Base-by-base conservation (phyloP, 1,140 invertebrate species). In the Camponotus floridanus region DNA sequence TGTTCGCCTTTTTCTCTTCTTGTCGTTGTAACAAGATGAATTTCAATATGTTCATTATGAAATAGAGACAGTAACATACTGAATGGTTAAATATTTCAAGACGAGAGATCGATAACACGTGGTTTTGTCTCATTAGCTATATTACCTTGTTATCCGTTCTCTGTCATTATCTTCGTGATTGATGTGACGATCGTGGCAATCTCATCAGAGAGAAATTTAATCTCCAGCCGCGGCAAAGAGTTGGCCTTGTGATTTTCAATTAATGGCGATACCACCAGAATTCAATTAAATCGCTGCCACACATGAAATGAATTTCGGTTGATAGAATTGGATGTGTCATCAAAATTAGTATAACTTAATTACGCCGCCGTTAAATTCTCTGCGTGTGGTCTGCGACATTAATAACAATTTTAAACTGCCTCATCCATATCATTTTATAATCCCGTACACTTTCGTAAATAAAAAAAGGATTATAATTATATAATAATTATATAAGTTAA, bases 21-120 rank as follows among this genome's bases (percentile, higher is more conserved):
- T 31, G 18, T 83, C 39, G 18, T 61, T 73, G 39, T 81, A 83
- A 4, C 21, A 33, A 13, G 11, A 13, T 73, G 26, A 83, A 83
- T 83, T 83, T 83, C 79, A 73, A 73, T 83, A 83, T 83, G 18
- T 81, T 26, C 26, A 62, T 83, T 83, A 73, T 73, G 18, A 83
- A 83, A 83, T 61, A 1, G 48, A 62, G 8, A 26, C 7, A 83
- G 61, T 62, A 83, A 83, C 6, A 48, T 45, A 45, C 8, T 33
- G 36, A 81, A 51, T 51, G 15, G 0, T 61, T 9, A 73, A 81
- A 81, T 45, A 68, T 68, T 68, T 26, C 13, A 57, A 55, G 2
- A 4, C 3, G 15, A 18, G 1, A 42, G 2, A 55, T 51, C 3
- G n/a, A 48, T 15, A 21, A 18, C n/a, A 45, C 45, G 6, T 31